These are phyloP conservation scores for Noctua comes DNA, from an alignment of 2,888 invertebrate species.

Conservation along the genomic window DNA sequence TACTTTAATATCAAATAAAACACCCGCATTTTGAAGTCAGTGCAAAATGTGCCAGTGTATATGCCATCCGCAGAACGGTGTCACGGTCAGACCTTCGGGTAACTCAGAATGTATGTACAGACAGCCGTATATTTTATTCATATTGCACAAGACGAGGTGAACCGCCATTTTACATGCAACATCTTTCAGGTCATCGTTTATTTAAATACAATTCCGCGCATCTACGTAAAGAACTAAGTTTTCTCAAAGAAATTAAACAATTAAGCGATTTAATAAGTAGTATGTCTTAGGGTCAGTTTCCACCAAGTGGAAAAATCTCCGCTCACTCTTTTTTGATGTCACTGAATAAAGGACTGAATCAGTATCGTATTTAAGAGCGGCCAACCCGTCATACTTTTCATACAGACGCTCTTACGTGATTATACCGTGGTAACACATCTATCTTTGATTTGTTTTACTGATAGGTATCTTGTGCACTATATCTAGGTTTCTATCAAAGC, in stretches of 20 bases:
- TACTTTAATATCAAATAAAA: conserved; percentile 21
- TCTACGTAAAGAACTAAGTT: not conserved
- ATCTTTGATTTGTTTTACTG: too few relatives aligned
- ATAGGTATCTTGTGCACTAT: too few relatives aligned
- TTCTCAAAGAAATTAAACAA: conserved; percentile 1
- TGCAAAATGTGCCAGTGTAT: conserved; percentile 66
- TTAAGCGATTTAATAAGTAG: not conserved
- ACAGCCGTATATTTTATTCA: conserved; percentile 76
- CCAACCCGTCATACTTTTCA: too few relatives aligned
- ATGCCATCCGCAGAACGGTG: conserved; percentile 78
- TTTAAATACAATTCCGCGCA: conserved; percentile 50
- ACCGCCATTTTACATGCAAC: conserved; percentile 70
- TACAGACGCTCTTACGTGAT: too few relatives aligned
- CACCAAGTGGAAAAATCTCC: too few relatives aligned
- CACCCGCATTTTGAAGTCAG: conserved; percentile 48
- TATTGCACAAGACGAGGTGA: conserved; percentile 77
- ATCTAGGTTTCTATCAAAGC: too few relatives aligned
- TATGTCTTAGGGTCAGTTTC: not conserved
- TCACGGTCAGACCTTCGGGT: conserved; percentile 83
- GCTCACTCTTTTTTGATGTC: too few relatives aligned
- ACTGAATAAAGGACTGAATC: not conserved
- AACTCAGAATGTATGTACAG: conserved; percentile 73
- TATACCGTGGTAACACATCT: too few relatives aligned
- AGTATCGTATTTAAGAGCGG: too few relatives aligned
- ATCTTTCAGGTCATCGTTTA: conserved; percentile 69